These are phyloP conservation scores for Ifrita kowaldi DNA, from an alignment of 2,113 vertebrate species.

Conservation along the genomic window DNA sequence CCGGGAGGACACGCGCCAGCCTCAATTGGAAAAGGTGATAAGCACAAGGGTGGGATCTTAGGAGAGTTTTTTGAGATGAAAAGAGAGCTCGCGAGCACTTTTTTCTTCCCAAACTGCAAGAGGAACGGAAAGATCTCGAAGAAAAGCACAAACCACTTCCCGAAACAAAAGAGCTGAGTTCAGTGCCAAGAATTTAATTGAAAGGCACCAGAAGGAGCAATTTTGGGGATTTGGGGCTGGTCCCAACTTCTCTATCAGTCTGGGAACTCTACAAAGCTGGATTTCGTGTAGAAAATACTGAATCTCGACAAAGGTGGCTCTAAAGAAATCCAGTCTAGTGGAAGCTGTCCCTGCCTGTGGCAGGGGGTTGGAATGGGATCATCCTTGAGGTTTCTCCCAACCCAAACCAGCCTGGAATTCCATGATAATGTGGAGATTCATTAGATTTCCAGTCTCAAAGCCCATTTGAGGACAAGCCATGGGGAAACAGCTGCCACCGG, in stretches of 20 bases:
- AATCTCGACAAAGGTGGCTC: fast-evolving
- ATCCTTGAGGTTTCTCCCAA: neutral
- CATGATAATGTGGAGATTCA: fast-evolving
- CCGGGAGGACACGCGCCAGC: neutral
- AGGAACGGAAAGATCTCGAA: neutral
- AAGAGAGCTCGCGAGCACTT: neutral
- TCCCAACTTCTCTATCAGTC: fast-evolving
- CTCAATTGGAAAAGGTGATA: slow-evolving; percentile 12
- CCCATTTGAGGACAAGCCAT: no score
- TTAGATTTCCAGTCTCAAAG: neutral
- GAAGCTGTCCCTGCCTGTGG: neutral
- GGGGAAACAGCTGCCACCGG: neutral
- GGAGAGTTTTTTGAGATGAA: slow-evolving; percentile 10
- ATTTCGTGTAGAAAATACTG: neutral
- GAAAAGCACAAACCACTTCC: neutral
- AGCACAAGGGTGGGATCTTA: slow-evolving; percentile 11
- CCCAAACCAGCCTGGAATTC: neutral
- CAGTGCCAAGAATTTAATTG: fast-evolving
- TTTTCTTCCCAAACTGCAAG: neutral
- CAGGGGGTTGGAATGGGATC: neutral
- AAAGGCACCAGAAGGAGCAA: neutral
- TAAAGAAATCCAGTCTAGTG: neutral
- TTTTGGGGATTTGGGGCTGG: neutral
- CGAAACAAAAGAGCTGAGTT: neutral
- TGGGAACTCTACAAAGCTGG: neutral